A percentile compares a stretch with the other conserved stretches of the same genome.
Conservation (phyloP, 1,140 invertebrate genomes). For the Ceratitis capitata region DNA sequence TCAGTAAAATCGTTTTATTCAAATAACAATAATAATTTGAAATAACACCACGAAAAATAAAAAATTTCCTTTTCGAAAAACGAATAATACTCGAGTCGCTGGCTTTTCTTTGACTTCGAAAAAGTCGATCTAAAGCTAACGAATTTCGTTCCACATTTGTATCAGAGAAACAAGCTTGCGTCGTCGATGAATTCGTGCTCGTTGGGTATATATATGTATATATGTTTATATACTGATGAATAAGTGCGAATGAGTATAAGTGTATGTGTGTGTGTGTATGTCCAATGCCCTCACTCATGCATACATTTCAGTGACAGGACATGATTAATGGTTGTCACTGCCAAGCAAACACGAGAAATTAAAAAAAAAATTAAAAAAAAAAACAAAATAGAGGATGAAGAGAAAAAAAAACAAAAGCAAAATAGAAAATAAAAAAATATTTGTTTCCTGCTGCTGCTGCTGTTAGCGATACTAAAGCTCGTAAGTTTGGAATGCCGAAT, state of each 20-base stretch:
- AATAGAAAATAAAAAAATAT: constrained; percentile 13
- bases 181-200: too few relatives aligned
- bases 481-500: background rate
- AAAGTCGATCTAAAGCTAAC: too few relatives aligned
- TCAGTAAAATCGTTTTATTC: too few relatives aligned
- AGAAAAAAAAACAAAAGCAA: constrained; percentile 13
- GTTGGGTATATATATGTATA: background rate
- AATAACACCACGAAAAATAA: too few relatives aligned
- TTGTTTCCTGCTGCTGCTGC: background rate
- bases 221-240: background rate
- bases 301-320: constrained; percentile 61
- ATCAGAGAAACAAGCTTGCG: too few relatives aligned
- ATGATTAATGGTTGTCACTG: constrained; percentile 65
- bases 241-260: background rate
- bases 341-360: constrained; percentile 50
- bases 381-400: too few relatives aligned
- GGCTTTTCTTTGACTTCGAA: too few relatives aligned
- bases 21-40: too few relatives aligned
- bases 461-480: background rate
- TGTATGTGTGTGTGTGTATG: background rate
- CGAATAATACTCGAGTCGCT: too few relatives aligned
- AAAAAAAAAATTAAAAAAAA: background rate
- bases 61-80: too few relatives aligned
- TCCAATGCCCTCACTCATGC: constrained; percentile 41
- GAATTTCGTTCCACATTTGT: too few relatives aligned